Evolutionary conservation across 2,888 invertebrate species (phyloP).

Genomic region (Protonemura montana): DNA sequence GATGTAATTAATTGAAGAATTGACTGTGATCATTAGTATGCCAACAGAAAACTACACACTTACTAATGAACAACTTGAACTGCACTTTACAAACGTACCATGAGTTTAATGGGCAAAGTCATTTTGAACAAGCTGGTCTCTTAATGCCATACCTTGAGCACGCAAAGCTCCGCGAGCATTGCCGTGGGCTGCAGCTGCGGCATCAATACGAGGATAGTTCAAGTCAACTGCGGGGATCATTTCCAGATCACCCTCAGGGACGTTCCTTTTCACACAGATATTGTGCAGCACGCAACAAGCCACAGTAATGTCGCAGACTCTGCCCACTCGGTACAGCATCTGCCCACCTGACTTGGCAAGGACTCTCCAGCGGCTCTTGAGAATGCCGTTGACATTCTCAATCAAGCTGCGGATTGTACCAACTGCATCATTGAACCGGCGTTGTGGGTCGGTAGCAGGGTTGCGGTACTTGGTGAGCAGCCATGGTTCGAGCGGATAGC

Average conservation of each 20-base stretch:
- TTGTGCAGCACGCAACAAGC: slow-evolving; percentile 25
- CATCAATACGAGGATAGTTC: background rate
- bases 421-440: background rate
- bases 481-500: slow-evolving; percentile 21
- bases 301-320: slow-evolving; percentile 15
- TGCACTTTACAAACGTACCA: too few relatives aligned
- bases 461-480: slow-evolving; percentile 25
- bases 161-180: background rate
- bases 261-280: background rate
- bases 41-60: too few relatives aligned
- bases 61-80: too few relatives aligned
- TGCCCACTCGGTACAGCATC: slow-evolving; percentile 18
- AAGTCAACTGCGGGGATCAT: too few relatives aligned
- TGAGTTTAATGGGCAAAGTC: slow-evolving; percentile 7
- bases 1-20: too few relatives aligned
- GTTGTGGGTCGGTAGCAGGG: background rate
- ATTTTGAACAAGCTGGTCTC: background rate
- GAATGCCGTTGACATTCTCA: slow-evolving; percentile 13
- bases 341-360: slow-evolving; percentile 17
- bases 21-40: too few relatives aligned
- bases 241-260: background rate
- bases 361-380: slow-evolving; percentile 30
- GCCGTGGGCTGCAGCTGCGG: slow-evolving; percentile 1
- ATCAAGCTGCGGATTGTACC: background rate
- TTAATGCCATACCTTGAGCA: background rate